These are phyloP conservation scores for Drosophila sordidula DNA, from an alignment of 2,888 invertebrate species.

Conservation along the genomic window DNA sequence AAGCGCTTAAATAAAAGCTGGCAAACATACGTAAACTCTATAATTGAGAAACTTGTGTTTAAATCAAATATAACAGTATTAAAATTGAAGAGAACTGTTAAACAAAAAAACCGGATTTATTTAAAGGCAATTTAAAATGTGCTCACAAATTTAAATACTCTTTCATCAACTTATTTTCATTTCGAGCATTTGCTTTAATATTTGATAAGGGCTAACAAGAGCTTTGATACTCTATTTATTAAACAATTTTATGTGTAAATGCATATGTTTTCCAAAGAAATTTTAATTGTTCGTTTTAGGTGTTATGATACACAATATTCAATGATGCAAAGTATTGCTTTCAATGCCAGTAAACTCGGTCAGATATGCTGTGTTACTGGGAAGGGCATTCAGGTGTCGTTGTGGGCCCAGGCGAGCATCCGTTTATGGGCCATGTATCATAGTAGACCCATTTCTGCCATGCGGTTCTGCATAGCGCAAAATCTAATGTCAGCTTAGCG, in stretches of 20 bases:
- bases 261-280: too few species aligned
- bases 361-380: background rate
- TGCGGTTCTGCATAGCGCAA: conserved; percentile 59
- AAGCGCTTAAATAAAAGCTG: too few species aligned
- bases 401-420: conserved; percentile 16
- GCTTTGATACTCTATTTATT: too few species aligned
- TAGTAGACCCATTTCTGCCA: conserved; percentile 58
- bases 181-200: too few species aligned
- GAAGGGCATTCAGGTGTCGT: conserved; percentile 34
- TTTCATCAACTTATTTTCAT: background rate
- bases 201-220: too few species aligned
- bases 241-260: too few species aligned
- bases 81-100: background rate
- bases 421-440: conserved; percentile 57
- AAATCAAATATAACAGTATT: background rate
- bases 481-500: conserved; percentile 77
- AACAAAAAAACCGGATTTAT: background rate
- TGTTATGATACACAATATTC: too few species aligned
- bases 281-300: too few species aligned
- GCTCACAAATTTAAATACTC: background rate
- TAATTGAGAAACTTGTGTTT: background rate
- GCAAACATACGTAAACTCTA: background rate
- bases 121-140: background rate
- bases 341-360: too few species aligned
- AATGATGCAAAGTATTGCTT: too few species aligned